Percentiles rank a stretch among this genome's conserved stretches.
Conservation (phyloP, 2,797 vertebrate species). For the Sparidentex hasta region DNA sequence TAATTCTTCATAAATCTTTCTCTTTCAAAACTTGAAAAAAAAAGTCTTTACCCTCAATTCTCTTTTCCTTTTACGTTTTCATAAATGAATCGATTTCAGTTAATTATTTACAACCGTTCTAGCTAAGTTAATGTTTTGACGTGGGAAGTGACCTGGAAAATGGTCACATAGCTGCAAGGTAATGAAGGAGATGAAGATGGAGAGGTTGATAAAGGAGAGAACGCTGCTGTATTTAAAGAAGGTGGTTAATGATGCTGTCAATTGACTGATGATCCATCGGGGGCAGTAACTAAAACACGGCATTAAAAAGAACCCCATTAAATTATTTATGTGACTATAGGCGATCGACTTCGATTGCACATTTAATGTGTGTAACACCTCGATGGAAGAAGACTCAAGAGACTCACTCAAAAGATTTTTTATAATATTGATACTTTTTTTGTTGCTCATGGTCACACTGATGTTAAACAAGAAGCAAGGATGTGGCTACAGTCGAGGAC, state of each 20-base stretch:
- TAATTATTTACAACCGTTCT: slow-evolving; percentile 44
- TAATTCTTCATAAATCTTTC: slow-evolving; percentile 35
- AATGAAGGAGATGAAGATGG: slow-evolving; percentile 51
- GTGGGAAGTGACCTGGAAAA: slow-evolving; percentile 43
- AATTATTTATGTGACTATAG: slow-evolving; percentile 11
- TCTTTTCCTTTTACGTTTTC: slow-evolving; percentile 22
- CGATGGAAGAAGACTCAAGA: background rate
- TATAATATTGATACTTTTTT: background rate
- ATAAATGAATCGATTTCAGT: background rate
- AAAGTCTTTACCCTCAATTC: slow-evolving; percentile 21
- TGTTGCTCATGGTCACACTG: background rate
- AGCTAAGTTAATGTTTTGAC: slow-evolving; percentile 50
- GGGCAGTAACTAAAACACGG: background rate
- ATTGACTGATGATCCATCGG: slow-evolving; percentile 23
- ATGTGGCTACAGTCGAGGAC: background rate
- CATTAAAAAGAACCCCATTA: slow-evolving; percentile 8
- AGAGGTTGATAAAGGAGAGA: slow-evolving; percentile 29
- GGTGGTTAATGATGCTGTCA: slow-evolving; percentile 35
- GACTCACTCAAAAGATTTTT: background rate
- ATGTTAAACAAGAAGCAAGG: background rate
- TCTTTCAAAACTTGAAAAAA: slow-evolving; percentile 7
- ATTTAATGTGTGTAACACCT: background rate
- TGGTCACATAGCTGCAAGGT: slow-evolving; percentile 20
- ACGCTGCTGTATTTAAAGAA: slow-evolving; percentile 15
- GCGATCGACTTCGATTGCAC: background rate